These are phyloP conservation scores for Poecile montanus DNA, from an alignment of 2,797 vertebrate species.

Conservation along the genomic window DNA sequence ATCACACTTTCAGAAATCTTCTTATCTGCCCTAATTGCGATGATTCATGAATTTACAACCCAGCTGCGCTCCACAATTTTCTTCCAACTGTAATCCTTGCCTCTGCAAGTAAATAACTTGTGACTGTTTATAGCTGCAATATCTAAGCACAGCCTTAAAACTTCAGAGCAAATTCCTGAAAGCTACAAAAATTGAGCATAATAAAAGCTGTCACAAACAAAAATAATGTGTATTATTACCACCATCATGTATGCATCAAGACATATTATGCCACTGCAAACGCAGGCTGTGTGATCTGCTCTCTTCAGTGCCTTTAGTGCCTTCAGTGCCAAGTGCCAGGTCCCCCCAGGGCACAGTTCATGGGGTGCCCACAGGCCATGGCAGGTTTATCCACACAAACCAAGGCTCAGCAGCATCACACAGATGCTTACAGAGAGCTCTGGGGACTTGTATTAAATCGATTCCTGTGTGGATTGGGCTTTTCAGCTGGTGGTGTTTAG, in stretches of 20 bases:
- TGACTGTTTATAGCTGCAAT: neutral
- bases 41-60: conserved; percentile 21
- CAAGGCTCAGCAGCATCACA: neutral
- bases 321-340: neutral
- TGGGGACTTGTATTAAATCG: neutral
- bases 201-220: neutral
- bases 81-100: neutral
- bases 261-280: neutral
- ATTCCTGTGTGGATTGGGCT: neutral
- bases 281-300: neutral
- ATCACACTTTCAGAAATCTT: neutral
- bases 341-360: neutral
- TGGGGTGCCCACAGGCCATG: neutral
- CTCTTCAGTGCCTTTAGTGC: neutral
- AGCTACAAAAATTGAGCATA: neutral
- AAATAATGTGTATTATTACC: neutral
- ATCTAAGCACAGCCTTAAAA: neutral
- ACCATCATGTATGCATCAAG: neutral
- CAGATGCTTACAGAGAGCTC: neutral
- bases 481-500: neutral
- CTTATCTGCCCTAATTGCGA: conserved; percentile 16
- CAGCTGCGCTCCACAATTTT: neutral
- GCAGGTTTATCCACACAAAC: neutral
- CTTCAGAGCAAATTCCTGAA: neutral
- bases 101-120: conserved; percentile 8